Evolutionary conservation across 2,113 vertebrate species (phyloP).

Genomic region (Leiothrix lutea): DNA sequence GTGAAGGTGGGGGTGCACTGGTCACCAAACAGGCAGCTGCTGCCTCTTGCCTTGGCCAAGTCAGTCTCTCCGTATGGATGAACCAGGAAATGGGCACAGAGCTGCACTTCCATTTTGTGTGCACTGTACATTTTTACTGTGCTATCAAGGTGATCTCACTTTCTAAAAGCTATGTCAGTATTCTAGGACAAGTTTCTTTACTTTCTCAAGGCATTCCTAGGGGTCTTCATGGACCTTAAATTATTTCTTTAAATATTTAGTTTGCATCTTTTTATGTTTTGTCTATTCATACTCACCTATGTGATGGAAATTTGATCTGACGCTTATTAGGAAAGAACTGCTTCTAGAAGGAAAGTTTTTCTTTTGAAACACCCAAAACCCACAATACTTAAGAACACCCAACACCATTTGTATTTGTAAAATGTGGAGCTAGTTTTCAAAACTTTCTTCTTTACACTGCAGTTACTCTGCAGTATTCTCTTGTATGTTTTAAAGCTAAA

Average conservation of each 20-base stretch:
- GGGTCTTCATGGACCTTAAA: background rate
- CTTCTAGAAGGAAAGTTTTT: background rate
- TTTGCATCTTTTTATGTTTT: background rate
- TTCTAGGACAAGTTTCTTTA: background rate
- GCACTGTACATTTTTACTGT: background rate
- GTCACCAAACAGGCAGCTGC: background rate
- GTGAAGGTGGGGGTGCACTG: background rate
- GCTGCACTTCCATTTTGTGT: background rate
- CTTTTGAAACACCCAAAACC: background rate
- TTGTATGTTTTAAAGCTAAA: background rate
- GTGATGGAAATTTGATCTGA: background rate
- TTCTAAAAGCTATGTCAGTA: background rate
- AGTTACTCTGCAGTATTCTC: background rate
- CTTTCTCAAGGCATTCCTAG: background rate
- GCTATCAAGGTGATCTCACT: background rate
- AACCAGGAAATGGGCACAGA: background rate
- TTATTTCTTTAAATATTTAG: background rate
- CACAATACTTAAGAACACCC: background rate
- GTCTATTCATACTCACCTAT: background rate
- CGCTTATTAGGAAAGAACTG: background rate
- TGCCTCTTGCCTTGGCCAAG: background rate
- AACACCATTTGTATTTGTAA: background rate
- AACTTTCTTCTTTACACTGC: background rate
- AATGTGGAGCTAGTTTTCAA: background rate
- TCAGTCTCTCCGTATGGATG: background rate